phyloP scores from a whole-genome alignment of 2,888 invertebrate species.

The Apotomis turbidana region DNA sequence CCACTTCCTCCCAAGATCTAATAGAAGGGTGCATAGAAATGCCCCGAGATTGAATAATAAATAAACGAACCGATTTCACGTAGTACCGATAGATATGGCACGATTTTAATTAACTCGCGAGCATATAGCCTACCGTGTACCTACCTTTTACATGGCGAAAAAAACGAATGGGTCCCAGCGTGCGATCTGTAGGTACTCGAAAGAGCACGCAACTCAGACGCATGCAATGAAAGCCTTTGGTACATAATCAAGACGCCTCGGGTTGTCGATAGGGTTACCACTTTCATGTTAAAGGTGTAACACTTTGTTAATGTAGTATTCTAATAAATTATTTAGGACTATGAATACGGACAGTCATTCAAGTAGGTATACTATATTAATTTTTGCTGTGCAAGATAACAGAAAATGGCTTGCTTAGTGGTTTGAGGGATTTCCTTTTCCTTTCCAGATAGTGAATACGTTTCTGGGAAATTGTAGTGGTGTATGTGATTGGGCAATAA shows the following conservation, averaged over 20 bases:
- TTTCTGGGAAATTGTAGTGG: no score
- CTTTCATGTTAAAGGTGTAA: neutral
- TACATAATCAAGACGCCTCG: constrained; percentile 58
- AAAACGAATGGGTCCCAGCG: constrained; percentile 62
- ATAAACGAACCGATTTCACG: constrained; percentile 23
- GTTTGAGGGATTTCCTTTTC: no score
- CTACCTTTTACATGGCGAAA: constrained; percentile 43
- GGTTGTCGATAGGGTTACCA: constrained; percentile 56
- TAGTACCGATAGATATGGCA: constrained; percentile 36
- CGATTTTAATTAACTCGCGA: constrained; percentile 40
- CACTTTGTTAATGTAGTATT: no score
- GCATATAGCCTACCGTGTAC: constrained; percentile 32
- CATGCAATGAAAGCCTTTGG: constrained; percentile 67
- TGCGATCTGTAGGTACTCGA: constrained; percentile 57
- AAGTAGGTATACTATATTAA: no score
- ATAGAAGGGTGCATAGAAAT: constrained; percentile 36
- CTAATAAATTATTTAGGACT: no score
- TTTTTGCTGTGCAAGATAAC: no score
- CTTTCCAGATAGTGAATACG: no score
- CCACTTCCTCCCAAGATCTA: constrained; percentile 16
- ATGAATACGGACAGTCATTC: no score
- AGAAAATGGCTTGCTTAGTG: no score
- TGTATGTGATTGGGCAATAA: no score
- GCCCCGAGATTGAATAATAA: constrained; percentile 33
- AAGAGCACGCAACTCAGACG: constrained; percentile 69